Evolutionary conservation across 2,113 vertebrate genomes (phyloP).

Genomic region (Fregetta grallaria): DNA sequence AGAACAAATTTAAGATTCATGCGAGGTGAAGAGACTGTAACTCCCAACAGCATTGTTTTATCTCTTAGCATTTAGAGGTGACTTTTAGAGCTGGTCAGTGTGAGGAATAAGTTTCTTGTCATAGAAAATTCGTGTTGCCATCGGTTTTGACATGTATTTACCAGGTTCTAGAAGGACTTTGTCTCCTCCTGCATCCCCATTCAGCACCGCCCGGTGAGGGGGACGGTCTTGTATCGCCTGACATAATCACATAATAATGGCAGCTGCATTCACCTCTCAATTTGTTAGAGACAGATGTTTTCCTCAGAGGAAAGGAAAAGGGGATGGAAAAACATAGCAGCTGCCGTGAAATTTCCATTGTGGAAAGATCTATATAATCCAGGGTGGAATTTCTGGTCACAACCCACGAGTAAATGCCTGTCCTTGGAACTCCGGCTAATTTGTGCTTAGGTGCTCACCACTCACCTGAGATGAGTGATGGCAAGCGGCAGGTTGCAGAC

Average conservation of each 20-base stretch:
- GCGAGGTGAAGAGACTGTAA: neutral
- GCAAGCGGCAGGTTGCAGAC: neutral
- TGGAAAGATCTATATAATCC: neutral
- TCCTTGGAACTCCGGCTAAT: neutral
- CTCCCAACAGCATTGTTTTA: neutral
- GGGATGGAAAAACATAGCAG: neutral
- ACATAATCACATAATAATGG: neutral
- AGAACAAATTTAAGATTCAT: neutral
- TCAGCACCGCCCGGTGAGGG: neutral
- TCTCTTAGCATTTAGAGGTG: conserved; percentile 9
- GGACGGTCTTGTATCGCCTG: rapidly evolving
- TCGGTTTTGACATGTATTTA: neutral
- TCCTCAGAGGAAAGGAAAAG: neutral
- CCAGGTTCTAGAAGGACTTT: neutral
- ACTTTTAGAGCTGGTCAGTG: neutral
- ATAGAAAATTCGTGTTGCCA: neutral
- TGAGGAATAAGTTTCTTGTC: neutral
- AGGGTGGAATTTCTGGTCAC: neutral
- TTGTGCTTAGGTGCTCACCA: neutral
- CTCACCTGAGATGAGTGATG: neutral
- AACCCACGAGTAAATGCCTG: neutral
- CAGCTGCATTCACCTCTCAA: neutral
- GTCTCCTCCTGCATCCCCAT: neutral
- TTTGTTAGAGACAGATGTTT: conserved; percentile 22
- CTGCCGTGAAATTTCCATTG: neutral